Evolutionary conservation across 2,113 vertebrate genomes (phyloP), one percentile per base, ranked within the genome.

Genomic region (Isichthys henryi): DNA sequence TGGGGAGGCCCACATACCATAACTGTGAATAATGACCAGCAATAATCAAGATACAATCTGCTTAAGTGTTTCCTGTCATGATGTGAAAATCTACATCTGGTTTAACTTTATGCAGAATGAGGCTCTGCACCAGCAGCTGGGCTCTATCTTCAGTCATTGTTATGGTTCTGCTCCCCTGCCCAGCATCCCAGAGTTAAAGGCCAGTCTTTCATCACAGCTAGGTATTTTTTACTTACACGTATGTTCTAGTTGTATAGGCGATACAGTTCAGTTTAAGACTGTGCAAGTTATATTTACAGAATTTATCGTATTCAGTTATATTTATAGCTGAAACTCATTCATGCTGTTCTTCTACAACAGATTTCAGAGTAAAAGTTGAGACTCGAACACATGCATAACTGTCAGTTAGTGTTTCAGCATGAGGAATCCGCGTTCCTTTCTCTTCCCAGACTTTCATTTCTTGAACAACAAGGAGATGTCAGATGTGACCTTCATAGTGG

Each of bases 401-500:
- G 70, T 21, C 8, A 8, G n/a, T 77, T 50, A 31, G 48, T 35
- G 11, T 56, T 87, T 35, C 85, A 21, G 27, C 23, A 48, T 48
- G 48, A 48, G n/a, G 27, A 87, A 53, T 56, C 50, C 8, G 9
- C 11, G 2, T 45, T 46, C 53, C 56, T 91, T 80, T 74, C 45
- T 88, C 23, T 31, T 10, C 88, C 91, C 93, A 99, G 98, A 99
- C 92, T 95, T 96, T 88, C 97, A 97, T 88, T 98, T 99, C 89
- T 94, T 98, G 92, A 99, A 99, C 93, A 99, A 98, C 86, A 94
- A 95, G n/a, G 97, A 99, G 91, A 99, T 98, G 98, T 99, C 98
- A 0, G 98, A 99, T 0, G 97, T 99, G 9, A 97, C 96, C 1
- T 98, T 99, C 92, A 86, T 98, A 45, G 97, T 99, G 86, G 97